Evolutionary conservation across 2,888 invertebrate species (phyloP).

Genomic region (Cantharis flavilabris): DNA sequence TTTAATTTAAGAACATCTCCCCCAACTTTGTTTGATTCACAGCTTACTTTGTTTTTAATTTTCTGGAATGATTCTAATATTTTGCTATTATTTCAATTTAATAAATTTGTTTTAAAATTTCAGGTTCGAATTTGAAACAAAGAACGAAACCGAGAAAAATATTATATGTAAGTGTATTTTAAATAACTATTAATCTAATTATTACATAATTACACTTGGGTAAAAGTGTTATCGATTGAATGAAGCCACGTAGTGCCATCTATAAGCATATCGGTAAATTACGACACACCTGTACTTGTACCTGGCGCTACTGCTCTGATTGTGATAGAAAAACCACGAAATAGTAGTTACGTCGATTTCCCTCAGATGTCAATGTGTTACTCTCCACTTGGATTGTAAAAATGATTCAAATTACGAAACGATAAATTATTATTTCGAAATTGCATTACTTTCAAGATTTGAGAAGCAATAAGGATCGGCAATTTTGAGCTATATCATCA

Average conservation of each 20-base stretch:
- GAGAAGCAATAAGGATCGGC: conserved; percentile 1
- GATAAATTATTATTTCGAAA: not conserved
- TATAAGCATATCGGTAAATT: not conserved
- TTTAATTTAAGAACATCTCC: too few species aligned
- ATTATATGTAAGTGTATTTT: not conserved
- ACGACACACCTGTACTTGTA: not conserved
- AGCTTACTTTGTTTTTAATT: too few species aligned
- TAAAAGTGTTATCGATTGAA: not conserved
- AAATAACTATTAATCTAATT: not conserved
- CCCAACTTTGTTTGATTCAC: too few species aligned
- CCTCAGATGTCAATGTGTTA: not conserved
- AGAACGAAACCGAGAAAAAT: not conserved
- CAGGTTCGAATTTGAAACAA: not conserved
- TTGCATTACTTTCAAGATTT: not conserved
- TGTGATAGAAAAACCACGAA: not conserved
- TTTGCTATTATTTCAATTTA: too few species aligned
- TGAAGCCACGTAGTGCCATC: not conserved
- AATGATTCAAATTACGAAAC: not conserved
- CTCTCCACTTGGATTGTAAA: not conserved
- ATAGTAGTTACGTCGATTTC: not conserved
- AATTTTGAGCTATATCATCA: conserved; percentile 41
- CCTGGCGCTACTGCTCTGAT: not conserved
- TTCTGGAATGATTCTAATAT: too few species aligned
- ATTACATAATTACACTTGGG: not conserved
- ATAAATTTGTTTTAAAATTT: not conserved